Evolutionary conservation across 2,888 invertebrate species (phyloP).

Genomic region (Acanthosepion lycidas): DNA sequence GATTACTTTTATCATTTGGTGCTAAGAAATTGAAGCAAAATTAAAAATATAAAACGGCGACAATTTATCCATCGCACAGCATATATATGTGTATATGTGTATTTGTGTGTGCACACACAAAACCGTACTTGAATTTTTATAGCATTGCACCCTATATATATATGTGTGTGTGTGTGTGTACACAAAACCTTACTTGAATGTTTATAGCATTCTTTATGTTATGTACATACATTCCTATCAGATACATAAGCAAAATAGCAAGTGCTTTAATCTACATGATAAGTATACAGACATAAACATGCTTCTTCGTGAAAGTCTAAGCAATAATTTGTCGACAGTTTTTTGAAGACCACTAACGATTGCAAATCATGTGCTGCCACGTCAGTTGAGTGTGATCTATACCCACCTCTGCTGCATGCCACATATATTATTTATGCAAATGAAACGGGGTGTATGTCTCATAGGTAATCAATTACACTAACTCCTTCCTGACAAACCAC

Average conservation of each 20-base stretch:
- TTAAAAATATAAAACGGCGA: too few relatives aligned
- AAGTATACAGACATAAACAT: neutral
- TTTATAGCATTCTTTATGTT: neutral
- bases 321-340: conserved; percentile 17
- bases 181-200: neutral
- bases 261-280: neutral
- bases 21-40: too few relatives aligned
- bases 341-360: neutral
- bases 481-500: neutral
- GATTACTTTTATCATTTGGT: too few relatives aligned
- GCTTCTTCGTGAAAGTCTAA: neutral
- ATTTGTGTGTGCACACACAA: neutral
- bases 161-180: neutral
- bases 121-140: neutral
- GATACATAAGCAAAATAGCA: neutral
- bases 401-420: neutral
- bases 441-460: neutral
- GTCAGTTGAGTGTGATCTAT: neutral
- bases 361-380: conserved; percentile 4
- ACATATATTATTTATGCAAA: conserved; percentile 22
- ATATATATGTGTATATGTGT: neutral
- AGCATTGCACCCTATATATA: neutral
- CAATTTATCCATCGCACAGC: too few relatives aligned
- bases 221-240: neutral
- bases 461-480: neutral